Base-by-base conservation (phyloP, 2,113 vertebrate species). In the Ibidorhyncha struthersii region DNA sequence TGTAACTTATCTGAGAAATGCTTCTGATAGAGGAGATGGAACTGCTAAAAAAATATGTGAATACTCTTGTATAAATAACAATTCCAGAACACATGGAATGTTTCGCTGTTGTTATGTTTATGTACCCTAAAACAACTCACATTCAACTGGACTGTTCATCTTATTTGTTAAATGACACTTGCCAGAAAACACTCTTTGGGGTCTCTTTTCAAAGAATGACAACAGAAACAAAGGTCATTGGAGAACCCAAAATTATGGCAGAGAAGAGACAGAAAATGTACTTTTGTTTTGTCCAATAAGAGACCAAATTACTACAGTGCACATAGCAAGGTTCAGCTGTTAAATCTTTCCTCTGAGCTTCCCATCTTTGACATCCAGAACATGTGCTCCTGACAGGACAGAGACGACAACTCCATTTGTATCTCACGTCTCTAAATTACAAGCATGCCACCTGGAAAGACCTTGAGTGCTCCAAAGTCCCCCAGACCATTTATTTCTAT, bases 341-440 rank as follows among this genome's bases (percentile, higher is more conserved):
- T 71, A 89, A 80, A 59, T 86, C 50, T 45, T 89, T 96, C 30
- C 36, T 34, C 59, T 83, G 62, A 96, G 18, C 21, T 80, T 56
- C 74, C 74, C 58, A 63, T 94, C 50, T 81, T 96, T 93, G 85
- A 80, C 26, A 91, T 90, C 36, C 55, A 96, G 70, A 97, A 32
- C 32, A 71, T 47, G 40, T 77, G 61, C 38, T 79, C 32, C 36
- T 72, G 71, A 92, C 89, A 96, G 47, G 34, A 92, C 12, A 49
- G 78, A 73, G 40, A 36, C 96, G 70, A 92, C 71, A 95, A 82
- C 14, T 96, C 79, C 55, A 88, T 97, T 97, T 74, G 61, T 80
- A 93, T 90, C 79, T 69, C 82, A 66, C 34, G 82, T 81, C 17
- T 89, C 43, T 90, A 89, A 95, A 95, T 94, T 97, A 93, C 72